Conservation (phyloP, 53 echinoderm and acorn worm genomes). For the Hippasteria phrygiana region DNA sequence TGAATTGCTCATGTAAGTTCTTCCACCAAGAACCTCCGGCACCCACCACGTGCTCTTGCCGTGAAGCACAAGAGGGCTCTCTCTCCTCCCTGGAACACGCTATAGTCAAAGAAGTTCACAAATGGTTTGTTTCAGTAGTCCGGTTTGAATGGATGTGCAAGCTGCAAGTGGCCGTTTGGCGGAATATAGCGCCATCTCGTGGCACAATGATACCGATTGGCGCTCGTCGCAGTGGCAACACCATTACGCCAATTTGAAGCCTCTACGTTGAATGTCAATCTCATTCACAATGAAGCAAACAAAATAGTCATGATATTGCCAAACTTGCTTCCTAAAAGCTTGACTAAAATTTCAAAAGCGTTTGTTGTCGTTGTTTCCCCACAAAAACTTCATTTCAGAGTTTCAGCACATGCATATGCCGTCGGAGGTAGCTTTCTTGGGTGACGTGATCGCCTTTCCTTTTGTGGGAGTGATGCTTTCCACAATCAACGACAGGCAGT, state of each 20-base stretch:
- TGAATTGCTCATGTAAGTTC: too few species aligned
- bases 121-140: too few species aligned
- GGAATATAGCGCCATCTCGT: background rate
- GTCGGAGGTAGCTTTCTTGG: conserved; percentile 97
- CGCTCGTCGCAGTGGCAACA: background rate
- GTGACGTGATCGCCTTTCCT: conserved; percentile 98
- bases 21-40: background rate
- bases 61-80: background rate
- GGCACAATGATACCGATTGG: background rate
- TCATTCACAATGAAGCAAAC: background rate
- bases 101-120: background rate
- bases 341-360: too few species aligned
- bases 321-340: background rate
- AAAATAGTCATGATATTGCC: background rate
- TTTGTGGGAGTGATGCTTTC: conserved; percentile 98
- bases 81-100: background rate
- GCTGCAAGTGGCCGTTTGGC: background rate
- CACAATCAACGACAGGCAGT: conserved; percentile 94
- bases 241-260: background rate
- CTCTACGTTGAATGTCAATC: background rate
- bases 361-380: too few species aligned
- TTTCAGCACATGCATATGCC: conserved; percentile 93
- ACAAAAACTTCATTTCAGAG: background rate
- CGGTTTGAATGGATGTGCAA: too few species aligned
- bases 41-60: background rate